Percentiles rank a stretch among this genome's conserved stretches.
Conservation (phyloP, 92 coral and sea anemone genomes). For the Parazoanthus darwini region DNA sequence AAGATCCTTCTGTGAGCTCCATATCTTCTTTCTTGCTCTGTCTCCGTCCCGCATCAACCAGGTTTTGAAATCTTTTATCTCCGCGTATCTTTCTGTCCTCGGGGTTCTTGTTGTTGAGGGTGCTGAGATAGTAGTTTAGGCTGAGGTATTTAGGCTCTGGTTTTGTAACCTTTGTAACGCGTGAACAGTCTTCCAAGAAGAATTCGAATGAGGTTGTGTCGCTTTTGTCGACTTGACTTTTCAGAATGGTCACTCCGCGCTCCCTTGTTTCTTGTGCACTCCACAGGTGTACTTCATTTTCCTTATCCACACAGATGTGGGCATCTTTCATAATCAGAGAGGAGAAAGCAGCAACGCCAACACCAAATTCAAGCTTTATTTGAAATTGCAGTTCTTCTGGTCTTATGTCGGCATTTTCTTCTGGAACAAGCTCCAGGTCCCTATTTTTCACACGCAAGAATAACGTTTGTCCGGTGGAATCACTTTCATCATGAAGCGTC, state of each 20-base stretch:
- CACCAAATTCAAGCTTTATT: constrained; percentile 58
- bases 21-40: constrained; percentile 19
- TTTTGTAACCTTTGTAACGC: constrained; percentile 22
- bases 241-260: constrained; percentile 45
- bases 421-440: not conserved
- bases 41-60: constrained; percentile 36
- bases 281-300: constrained; percentile 16
- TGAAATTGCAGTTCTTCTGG: constrained; percentile 34
- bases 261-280: constrained; percentile 33
- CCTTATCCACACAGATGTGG: constrained; percentile 50
- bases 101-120: constrained; percentile 19
- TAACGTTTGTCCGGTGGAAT: not conserved
- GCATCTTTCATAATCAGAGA: constrained; percentile 13
- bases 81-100: constrained; percentile 44
- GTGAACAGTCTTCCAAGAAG: constrained; percentile 43
- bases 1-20: constrained; percentile 33
- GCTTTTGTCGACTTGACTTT: not conserved
- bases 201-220: constrained; percentile 37
- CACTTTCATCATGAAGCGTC: not conserved
- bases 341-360: constrained; percentile 51
- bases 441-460: not conserved
- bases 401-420: not conserved
- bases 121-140: constrained; percentile 58
- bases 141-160: constrained; percentile 48
- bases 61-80: constrained; percentile 30